Evolutionary conservation across 1,140 invertebrate genomes (phyloP).

Genomic region (Leguminivora glycinivorella): DNA sequence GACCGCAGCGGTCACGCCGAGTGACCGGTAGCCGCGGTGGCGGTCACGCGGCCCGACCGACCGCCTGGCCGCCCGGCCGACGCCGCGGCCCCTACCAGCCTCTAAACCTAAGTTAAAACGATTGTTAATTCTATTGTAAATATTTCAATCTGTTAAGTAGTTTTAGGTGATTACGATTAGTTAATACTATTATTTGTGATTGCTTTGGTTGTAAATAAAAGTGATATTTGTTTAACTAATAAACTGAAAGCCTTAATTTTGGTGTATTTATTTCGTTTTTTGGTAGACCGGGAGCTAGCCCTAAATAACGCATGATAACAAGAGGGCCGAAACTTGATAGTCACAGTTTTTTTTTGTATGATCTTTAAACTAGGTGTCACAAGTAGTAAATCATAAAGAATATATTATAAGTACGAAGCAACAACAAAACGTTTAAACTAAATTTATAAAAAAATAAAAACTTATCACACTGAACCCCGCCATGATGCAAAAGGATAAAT

Average conservation of each 20-base stretch:
- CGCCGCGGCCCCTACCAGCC: background rate
- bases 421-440: no score
- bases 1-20: constrained; percentile 30
- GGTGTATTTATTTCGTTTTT: background rate
- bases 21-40: background rate
- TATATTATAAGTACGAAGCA: no score
- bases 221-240: constrained; percentile 79
- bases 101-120: constrained; percentile 41
- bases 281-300: background rate
- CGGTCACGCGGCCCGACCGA: background rate
- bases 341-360: no score
- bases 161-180: constrained; percentile 76
- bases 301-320: background rate
- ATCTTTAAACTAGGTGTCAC: no score
- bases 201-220: constrained; percentile 79
- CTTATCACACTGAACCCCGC: no score
- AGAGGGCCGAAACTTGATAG: background rate
- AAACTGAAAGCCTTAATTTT: constrained; percentile 69
- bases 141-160: constrained; percentile 77
- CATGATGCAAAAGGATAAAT: no score
- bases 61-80: background rate
- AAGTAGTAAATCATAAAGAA: no score
- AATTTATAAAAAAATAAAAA: no score
- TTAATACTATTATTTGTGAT: constrained; percentile 74
- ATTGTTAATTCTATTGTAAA: constrained; percentile 76